Conservation (phyloP, 2,888 invertebrate species). For the Aricia artaxerxes region DNA sequence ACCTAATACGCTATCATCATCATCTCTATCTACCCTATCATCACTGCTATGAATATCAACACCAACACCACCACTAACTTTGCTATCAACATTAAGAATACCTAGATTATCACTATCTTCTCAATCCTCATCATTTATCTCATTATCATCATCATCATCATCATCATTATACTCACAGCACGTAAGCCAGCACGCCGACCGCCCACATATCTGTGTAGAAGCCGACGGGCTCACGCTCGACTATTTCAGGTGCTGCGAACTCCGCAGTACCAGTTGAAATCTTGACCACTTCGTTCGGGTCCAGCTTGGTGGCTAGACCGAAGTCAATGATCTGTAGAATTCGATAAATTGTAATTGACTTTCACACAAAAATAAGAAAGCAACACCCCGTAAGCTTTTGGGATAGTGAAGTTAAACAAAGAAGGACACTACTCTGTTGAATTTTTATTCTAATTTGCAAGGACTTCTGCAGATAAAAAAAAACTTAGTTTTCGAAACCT, state of each 20-base stretch:
- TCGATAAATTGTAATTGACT: neutral
- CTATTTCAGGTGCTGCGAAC: conserved; percentile 99
- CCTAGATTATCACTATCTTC: neutral
- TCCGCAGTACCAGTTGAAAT: conserved; percentile 99
- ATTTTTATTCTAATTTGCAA: too few species aligned
- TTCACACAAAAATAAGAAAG: too few species aligned
- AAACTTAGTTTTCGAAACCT: too few species aligned
- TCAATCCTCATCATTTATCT: neutral
- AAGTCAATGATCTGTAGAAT: conserved; percentile 92
- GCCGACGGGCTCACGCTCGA: conserved; percentile 98
- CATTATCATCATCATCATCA: neutral
- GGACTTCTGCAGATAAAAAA: too few species aligned
- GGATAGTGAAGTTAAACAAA: too few species aligned
- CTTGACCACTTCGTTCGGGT: conserved; percentile 99
- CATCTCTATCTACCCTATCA: neutral
- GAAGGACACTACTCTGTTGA: too few species aligned
- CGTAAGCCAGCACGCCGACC: conserved; percentile 98
- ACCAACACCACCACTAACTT: neutral
- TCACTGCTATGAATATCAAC: neutral
- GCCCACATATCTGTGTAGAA: conserved; percentile 99
- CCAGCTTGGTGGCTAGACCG: conserved; percentile 98
- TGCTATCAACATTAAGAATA: neutral
- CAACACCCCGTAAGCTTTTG: too few species aligned
- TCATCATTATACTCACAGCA: conserved; percentile 87
- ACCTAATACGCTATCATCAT: neutral